Evolutionary conservation across 2,797 vertebrate species (phyloP), one percentile per base, ranked within the genome.

Genomic region (Leuciscus waleckii): DNA sequence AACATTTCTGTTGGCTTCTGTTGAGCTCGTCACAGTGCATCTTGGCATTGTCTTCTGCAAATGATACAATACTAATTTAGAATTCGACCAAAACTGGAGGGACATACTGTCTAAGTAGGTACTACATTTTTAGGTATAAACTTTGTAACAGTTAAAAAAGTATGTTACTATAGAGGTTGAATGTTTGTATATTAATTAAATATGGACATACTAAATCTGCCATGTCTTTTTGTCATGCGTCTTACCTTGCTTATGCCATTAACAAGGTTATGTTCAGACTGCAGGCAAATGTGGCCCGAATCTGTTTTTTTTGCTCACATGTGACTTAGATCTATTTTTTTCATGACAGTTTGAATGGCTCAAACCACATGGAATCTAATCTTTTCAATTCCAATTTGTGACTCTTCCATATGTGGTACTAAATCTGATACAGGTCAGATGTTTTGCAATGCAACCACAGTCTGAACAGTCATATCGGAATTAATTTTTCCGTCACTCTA

Each of bases 1-100:
- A 63, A 26, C 9, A 29, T 76, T n/a, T 54, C 32, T 21, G 51
- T 77, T 77, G 32, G n/a, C 23, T 74, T 74, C 49, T 74, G 51
- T 77, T 77, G 32, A 39, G 32, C 74, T 77, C 4, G 13, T 54
- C 51, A 56, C 32, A 37, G 3, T 58, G 61, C 26, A 63, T 63
- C n/a, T 61, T 61, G 56, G 56, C 11, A 61, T 61, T 61, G 26
- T 29, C 58, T 65, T 63, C n/a, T 63, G 26, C 2, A 68, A 68
- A 68, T 37, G 8, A 37, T 68, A 21, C 4, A 4, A 68, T 39
- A 21, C 67, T 23, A 37, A 10, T 4, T 68, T 68, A 10, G 32
- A 68, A 39, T 39, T 39, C 1, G 14, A 16, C 61, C 26, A 16
- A 61, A 26, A 61, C 58, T 13, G 4, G 58, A 61, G 11, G 65